Base-by-base conservation (phyloP, 2,888 invertebrate species). In the Caenorhabditis drosophilae region DNA sequence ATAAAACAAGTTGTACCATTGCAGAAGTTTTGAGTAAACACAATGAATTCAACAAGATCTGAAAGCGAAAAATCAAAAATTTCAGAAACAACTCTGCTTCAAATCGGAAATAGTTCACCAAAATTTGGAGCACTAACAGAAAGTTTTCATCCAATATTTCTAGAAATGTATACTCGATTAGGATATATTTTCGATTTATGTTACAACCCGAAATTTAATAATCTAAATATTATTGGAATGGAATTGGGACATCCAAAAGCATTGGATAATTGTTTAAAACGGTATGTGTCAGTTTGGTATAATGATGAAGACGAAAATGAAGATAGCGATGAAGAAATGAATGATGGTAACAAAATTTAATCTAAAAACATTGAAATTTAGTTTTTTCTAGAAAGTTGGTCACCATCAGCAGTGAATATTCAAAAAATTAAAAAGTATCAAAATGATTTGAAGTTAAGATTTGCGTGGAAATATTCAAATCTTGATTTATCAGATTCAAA, bases 111-210 rank as follows among this genome's bases (percentile, higher is more conserved):
- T 0, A 48, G 55, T 15, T 25, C 47, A 2, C 2, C 23, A 49
- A 49, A 47, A 46, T 9, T 34, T 57, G 35, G 48, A 54, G 0
- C 42, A 53, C 22, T 12, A 36, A 12, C 45, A 57, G 53, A 38
- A 23, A 52, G 38, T 45, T n/a, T 52, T 62, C 0, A 45, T 34
- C 4, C 12, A 31, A n/a, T n/a, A n/a, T n/a, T n/a, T n/a, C n/a
- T n/a, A 9, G 56, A 62, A 40, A 57, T 62, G 62, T 62, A 57
- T 38, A 44, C 50, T 38, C 16, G 62, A 27, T 11, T 62, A 9
- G 40, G 48, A 0, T 27, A 53, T 12, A 48, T 18, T 22, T n/a
- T 15, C 2, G 23, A 34, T 4, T 34, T 57, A 11, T 15, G 15
- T n/a, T n/a, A n/a, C n/a, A n/a, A n/a, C n/a, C n/a, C n/a, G n/a